Conservation (phyloP, 2,113 vertebrate species). For the Sander vitreus region DNA sequence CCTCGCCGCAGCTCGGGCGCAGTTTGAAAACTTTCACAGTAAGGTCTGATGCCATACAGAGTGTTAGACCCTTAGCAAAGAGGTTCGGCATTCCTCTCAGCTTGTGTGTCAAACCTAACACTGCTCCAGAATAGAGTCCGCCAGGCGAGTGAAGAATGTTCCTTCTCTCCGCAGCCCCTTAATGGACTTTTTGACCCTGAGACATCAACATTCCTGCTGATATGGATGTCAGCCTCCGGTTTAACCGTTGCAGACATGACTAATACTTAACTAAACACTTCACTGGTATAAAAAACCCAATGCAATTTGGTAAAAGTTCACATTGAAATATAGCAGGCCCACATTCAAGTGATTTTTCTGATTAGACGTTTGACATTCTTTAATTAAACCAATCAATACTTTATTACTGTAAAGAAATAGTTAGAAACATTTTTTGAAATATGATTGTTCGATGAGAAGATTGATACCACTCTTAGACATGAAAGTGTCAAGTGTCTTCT, state of each 20-base stretch:
- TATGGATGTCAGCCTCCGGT: neutral
- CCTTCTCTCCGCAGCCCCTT: constrained; percentile 34
- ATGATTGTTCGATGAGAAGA: neutral
- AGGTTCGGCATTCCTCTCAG: constrained; percentile 74
- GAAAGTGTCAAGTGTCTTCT: too few species aligned
- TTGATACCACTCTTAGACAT: neutral
- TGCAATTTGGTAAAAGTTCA: constrained; percentile 20
- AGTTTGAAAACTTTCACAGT: constrained; percentile 68
- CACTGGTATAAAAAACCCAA: constrained; percentile 28
- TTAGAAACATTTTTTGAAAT: neutral
- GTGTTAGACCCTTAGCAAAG: constrained; percentile 62
- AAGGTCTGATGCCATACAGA: constrained; percentile 59
- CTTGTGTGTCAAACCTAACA: constrained; percentile 69
- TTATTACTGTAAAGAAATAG: neutral
- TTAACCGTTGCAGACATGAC: constrained; percentile 28
- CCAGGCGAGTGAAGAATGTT: constrained; percentile 62
- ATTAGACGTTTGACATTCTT: neutral
- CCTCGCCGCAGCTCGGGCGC: constrained; percentile 1
- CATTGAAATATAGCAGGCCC: constrained; percentile 14
- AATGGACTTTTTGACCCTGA: constrained; percentile 61
- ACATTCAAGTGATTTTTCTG: neutral
- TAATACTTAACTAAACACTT: constrained; percentile 44
- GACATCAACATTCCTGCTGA: constrained; percentile 59
- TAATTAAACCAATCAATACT: neutral
- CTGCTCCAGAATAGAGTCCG: constrained; percentile 60